Evolutionary conservation across 2,888 invertebrate genomes (phyloP).

Genomic region (Erebia epiphron): DNA sequence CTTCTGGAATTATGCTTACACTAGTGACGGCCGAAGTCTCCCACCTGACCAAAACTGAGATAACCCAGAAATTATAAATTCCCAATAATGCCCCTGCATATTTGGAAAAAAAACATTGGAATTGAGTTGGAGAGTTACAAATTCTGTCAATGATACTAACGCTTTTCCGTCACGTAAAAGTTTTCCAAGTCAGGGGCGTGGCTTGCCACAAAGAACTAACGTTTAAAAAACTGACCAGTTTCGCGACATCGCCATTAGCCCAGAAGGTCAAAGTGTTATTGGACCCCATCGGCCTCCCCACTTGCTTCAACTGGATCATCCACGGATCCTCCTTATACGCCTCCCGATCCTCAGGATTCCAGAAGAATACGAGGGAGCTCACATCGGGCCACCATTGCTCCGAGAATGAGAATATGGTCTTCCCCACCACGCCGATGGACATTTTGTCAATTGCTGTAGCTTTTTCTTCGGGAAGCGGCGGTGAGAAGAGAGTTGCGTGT

Average conservation of each 20-base stretch:
- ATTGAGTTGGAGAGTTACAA: no score
- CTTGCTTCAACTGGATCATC: conserved; percentile 40
- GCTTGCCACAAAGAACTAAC: no score
- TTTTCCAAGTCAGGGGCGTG: no score
- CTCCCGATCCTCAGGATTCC: conserved; percentile 51
- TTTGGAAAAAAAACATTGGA: no score
- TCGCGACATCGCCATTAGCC: conserved; percentile 54
- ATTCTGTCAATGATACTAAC: no score
- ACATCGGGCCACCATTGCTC: conserved; percentile 42
- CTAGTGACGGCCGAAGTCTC: no score
- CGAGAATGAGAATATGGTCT: conserved; percentile 88
- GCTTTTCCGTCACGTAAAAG: no score
- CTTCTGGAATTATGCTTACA: no score
- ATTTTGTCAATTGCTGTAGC: conserved; percentile 80
- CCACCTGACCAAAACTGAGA: no score
- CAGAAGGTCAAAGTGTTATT: conserved; percentile 51
- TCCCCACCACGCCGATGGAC: conserved; percentile 86
- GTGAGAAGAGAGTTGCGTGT: conserved; percentile 79
- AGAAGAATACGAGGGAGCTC: conserved; percentile 40
- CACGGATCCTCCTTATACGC: conserved; percentile 52
- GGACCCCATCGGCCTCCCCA: conserved; percentile 46
- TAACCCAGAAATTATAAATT: no score
- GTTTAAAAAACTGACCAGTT: conserved; percentile 49
- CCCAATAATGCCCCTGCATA: no score
- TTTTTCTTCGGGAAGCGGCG: conserved; percentile 81